Evolutionary conservation across 2,113 vertebrate species (phyloP), one percentile per base, ranked within the genome.

Genomic region (Cryptotis parvus): DNA sequence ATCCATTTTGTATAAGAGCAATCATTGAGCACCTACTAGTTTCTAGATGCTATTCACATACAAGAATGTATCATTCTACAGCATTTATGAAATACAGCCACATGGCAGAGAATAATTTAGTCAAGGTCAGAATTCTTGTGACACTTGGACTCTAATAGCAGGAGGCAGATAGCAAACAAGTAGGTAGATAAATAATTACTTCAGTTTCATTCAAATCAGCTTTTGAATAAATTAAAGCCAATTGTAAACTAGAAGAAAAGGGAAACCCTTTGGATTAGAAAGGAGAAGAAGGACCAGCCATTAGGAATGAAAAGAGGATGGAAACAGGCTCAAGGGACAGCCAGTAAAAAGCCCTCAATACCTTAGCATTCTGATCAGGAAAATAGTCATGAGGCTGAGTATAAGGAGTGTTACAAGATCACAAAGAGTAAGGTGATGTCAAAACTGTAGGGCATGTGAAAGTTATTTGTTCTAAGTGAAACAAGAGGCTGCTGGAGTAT

Each of bases 51-150:
- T 58, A 14, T 35, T 14, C 3, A 14, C 2, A 49, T 49, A 4
- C 3, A 7, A 0, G 1, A 43, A 33, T 2, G 12, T 1, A 20
- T 15, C 14, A 26, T 37, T 4, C 33, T 27, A 27, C 22, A 39
- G 1, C 2, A 9, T 6, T 9, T 16, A 24, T 0, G 9, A 33
- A 31, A 7, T 10, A 15, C 6, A 4, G 8, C 20, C 20, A 14
- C 1, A 49, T 49, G 45, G 20, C 31, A 6, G 1, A 2, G 12
- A 16, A 1, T 9, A 20, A 1, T 4, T 3, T 22, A 10, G 1
- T 5, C 66, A 37, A 27, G 18, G 35, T n/a, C 63, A 1, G 1
- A 29, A 29, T 11, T 33, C 35, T 7, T 35, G 12, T 0, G 37
- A 20, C 65, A 22, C 22, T 49, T 65, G 78, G 8, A 9, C 68